Conservation (phyloP, 30 jellyfish, hydroid and myxozoan species). For the Calvadosia cruxmelitensis region DNA sequence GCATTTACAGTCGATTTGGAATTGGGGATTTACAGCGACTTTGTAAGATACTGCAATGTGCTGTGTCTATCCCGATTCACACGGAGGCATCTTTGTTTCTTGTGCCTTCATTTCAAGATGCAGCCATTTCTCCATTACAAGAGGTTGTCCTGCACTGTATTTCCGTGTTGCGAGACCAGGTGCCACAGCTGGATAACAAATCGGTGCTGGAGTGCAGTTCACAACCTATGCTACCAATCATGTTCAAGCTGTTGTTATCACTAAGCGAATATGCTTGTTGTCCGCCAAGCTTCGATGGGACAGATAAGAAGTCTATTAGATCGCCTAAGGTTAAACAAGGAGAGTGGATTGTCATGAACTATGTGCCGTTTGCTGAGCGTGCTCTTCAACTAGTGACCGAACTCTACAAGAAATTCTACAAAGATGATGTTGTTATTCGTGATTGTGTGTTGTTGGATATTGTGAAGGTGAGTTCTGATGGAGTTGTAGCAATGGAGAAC, state of each 20-base stretch:
- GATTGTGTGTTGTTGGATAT: conserved; percentile 51
- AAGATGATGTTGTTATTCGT: conserved; percentile 42
- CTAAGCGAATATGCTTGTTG: conserved; percentile 84
- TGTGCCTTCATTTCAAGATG: conserved; percentile 77
- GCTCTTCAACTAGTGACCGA: conserved; percentile 53
- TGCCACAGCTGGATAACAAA: conserved; percentile 24
- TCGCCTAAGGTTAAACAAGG: conserved; percentile 33
- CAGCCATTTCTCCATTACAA: conserved; percentile 71
- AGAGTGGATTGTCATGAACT: conserved; percentile 73
- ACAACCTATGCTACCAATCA: conserved; percentile 69
- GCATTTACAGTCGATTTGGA: conserved; percentile 74
- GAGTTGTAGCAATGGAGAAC: too few species aligned
- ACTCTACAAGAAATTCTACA: conserved; percentile 31
- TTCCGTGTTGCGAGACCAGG: conserved; percentile 40
- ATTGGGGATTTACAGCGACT: conserved; percentile 83
- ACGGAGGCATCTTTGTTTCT: conserved; percentile 77
- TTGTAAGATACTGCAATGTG: conserved; percentile 52
- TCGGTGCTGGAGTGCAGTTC: conserved; percentile 39
- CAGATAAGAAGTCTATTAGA: conserved; percentile 10
- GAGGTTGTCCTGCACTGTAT: conserved; percentile 45
- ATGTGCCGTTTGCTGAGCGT: conserved; percentile 85
- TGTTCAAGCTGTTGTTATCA: conserved; percentile 40
- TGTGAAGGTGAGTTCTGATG: conserved; percentile 44
- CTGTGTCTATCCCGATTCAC: conserved; percentile 77
- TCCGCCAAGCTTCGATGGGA: conserved; percentile 78